Base-by-base conservation (phyloP, 1,140 invertebrate species). In the Ceratosolen solmsi region DNA sequence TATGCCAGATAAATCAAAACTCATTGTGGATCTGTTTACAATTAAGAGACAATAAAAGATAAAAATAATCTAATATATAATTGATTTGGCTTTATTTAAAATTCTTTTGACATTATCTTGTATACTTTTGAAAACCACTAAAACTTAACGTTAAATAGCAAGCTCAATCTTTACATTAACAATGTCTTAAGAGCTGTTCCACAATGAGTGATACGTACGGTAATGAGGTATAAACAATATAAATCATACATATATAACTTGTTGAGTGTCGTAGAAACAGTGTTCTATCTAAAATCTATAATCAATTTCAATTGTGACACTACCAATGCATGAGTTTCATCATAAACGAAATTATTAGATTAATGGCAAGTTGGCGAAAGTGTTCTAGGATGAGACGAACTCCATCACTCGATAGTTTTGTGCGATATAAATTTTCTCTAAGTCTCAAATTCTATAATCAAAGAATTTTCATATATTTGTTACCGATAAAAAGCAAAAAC, bases 21-120 rank as follows among this genome's bases (percentile, higher is more conserved):
- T 82, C 80, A 71, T 77, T 82, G 80, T 82, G 72, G 72, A 74
- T 38, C 15, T 30, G 30, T 72, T 75, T 75, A 65, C 38, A 25
- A 72, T 81, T 75, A 46, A 75, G 0, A 41, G 79, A 81, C 79
- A 81, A 81, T 81, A 80, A 41, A 25, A 71, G 46, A 17, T 46
- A 49, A 71, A 46, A 72, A 63, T 33, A 63, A 1, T n/a, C n/a
- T n/a, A 17, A 13, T 20, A 63, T 1, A 2, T 13, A 33, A 33
- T 3, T 63, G 33, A 63, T 4, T 20, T 1, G 15, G 17, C 5
- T 17, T 33, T n/a, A 41, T n/a, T 25, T n/a, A 7, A 38, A n/a
- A 41, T n/a, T 41, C n/a, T n/a, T n/a, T n/a, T n/a, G n/a, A n/a
- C n/a, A n/a, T n/a, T n/a, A n/a, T n/a, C n/a, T n/a, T n/a, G n/a